Evolutionary conservation across 2,888 invertebrate genomes (phyloP), one percentile per base, ranked within the genome.

Genomic region (Drosophila affinis): DNA sequence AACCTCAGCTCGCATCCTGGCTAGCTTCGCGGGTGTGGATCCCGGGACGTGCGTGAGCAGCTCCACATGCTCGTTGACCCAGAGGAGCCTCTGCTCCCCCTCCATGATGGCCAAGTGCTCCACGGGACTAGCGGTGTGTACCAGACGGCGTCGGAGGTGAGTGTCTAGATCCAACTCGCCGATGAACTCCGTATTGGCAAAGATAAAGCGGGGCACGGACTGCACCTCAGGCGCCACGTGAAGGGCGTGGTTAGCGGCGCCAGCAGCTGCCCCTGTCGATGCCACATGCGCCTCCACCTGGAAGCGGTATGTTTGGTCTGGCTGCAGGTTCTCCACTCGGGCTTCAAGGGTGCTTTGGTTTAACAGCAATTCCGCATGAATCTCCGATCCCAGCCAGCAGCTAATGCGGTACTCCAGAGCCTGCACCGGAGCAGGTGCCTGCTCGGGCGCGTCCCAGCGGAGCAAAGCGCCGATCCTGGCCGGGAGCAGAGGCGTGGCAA

Each of bases 191-290:
- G 93, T 92, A 0, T 95, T 95, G 0, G 96, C 95, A 4, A 97
- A 93, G 72, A 98, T 93, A 1, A 98, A 93, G 81, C 94, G 95
- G 0, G 98, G 98, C 44, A 97, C 93, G 0, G 97, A 96, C 79
- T 97, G 95, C 65, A 94, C 93, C 71, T 94, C 94, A 0, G 97
- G 95, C 44, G 95, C 93, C 0, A 95, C 94, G 46, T 94, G 93
- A 0, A 96, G 94, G 0, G 94, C 92, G 59, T 94, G 93, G 0
- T 94, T 94, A 7, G 90, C 84, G 3, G 98, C 97, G 62, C 94
- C 94, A 0, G 97, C 97, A 17, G 95, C 95, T 59, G 94, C 94
- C 0, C 97, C 97, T 0, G 97, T 97, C 34, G 95, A 95, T 59
- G 95, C 94, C 0, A 97, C 97, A 85, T 94, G 95, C 0, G 97